Evolutionary conservation across 2,113 vertebrate species (phyloP), one percentile per base, ranked within the genome.

Genomic region (Xiphorhynchus elegans): DNA sequence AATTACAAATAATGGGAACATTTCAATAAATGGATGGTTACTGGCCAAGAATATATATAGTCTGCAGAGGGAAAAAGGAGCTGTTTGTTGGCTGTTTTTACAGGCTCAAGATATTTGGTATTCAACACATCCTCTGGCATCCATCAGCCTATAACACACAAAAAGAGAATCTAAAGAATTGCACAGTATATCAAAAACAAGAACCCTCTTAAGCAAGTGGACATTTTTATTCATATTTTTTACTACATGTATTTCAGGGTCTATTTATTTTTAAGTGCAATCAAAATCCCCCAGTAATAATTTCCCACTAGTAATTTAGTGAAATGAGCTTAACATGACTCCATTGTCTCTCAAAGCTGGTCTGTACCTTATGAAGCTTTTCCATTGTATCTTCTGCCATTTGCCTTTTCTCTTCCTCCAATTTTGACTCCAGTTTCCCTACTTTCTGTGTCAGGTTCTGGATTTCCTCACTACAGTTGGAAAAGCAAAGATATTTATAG

Each of bases 1-100:
- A 95, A 96, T 97, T 96, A 97, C 82, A 93, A 96, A 96, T 91
- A 97, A 96, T 96, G 68, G 87, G 93, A 96, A 93, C 93, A 89
- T 96, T 93, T 90, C 95, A 93, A 94, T 94, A 95, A 94, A 93
- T 70, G 79, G 75, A 74, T 80, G 72, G 95, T 92, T 94, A 96
- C 82, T 84, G 80, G 90, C 95, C 93, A 97, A 96, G 95, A 88
- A 86, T 96, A 95, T 94, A 96, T 96, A 97, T 93, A 96, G 95
- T 86, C 72, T 90, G 83, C 59, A 93, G 72, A 95, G 72, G 37
- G 24, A 90, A 94, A 94, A 95, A 90, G 72, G 63, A 93, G 73
- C 68, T 89, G 68, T 90, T 95, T 95, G 40, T 70, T 95, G 75
- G 90, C 56, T 92, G 75, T 44, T 94, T 96, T 91, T 96, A 91